These are phyloP conservation scores for Rhagophthalmus giganteus DNA, from an alignment of 2,888 invertebrate species.

Conservation along the genomic window DNA sequence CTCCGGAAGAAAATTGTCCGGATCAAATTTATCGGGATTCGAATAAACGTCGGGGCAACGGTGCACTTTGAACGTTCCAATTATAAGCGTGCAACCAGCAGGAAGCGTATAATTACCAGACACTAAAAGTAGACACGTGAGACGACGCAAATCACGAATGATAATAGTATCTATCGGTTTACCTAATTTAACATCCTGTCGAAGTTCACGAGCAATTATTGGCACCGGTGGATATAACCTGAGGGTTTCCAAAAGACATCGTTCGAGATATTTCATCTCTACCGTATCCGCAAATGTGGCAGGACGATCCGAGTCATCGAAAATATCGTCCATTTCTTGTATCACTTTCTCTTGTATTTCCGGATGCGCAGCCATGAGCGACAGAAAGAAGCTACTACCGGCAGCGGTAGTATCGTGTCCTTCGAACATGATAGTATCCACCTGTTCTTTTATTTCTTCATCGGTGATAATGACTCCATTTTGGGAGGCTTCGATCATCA, in stretches of 20 bases:
- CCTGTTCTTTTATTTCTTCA: slow-evolving; percentile 83
- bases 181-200: slow-evolving; percentile 71
- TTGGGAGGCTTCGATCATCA: slow-evolving; percentile 83
- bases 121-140: slow-evolving; percentile 58
- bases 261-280: slow-evolving; percentile 79
- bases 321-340: slow-evolving; percentile 74
- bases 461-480: slow-evolving; percentile 75
- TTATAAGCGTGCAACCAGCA: slow-evolving; percentile 69
- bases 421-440: slow-evolving; percentile 88
- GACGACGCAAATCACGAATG: too few relatives aligned
- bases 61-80: slow-evolving; percentile 70
- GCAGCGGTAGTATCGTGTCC: slow-evolving; percentile 85
- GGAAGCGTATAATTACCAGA: slow-evolving; percentile 69
- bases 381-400: slow-evolving; percentile 84
- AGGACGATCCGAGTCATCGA: slow-evolving; percentile 76
- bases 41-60: slow-evolving; percentile 68
- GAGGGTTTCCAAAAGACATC: slow-evolving; percentile 76
- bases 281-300: slow-evolving; percentile 77
- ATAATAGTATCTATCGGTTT: too few relatives aligned
- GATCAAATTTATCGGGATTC: slow-evolving; percentile 72
- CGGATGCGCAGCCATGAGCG: slow-evolving; percentile 78
- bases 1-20: slow-evolving; percentile 80
- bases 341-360: slow-evolving; percentile 76
- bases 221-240: slow-evolving; percentile 82
- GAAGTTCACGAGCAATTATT: slow-evolving; percentile 72